Conservation (phyloP, 2,797 vertebrate genomes). For the Parauchenoglanis punctatus region DNA sequence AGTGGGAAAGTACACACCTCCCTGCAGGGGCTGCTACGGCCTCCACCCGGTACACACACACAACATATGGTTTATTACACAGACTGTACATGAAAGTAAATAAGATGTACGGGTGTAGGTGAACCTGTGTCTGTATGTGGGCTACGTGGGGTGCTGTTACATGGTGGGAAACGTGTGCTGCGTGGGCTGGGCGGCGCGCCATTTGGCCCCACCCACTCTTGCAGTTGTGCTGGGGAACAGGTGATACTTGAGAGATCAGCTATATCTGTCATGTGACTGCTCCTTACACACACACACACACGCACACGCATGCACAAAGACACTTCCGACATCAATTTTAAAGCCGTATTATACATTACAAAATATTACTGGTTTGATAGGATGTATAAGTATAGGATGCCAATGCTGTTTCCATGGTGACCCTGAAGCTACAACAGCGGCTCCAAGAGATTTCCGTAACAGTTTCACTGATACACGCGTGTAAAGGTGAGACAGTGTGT, state of each 20-base stretch:
- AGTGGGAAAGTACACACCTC: neutral
- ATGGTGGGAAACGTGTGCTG: slow-evolving; percentile 45
- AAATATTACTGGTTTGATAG: neutral
- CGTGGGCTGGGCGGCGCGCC: slow-evolving; percentile 12
- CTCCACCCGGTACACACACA: slow-evolving; percentile 42
- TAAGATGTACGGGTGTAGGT: neutral
- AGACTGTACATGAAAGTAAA: too few species aligned
- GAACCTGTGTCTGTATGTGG: slow-evolving; percentile 46
- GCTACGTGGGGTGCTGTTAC: slow-evolving; percentile 66
- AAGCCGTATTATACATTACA: neutral
- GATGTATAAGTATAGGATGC: too few species aligned
- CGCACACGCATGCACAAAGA: neutral
- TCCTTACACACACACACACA: slow-evolving; percentile 21
- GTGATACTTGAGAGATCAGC: slow-evolving; percentile 68
- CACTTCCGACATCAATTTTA: neutral
- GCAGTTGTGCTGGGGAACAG: slow-evolving; percentile 56
- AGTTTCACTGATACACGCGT: neutral
- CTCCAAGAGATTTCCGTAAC: neutral
- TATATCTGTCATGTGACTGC: slow-evolving; percentile 49
- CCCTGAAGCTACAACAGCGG: neutral
- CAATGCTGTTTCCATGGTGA: neutral
- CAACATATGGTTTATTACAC: neutral
- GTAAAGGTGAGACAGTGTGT: neutral
- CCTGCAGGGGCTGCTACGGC: neutral
- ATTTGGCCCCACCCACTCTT: slow-evolving; percentile 36